These are phyloP conservation scores for Bombycilla garrulus DNA, from an alignment of 2,113 vertebrate species.

Conservation along the genomic window DNA sequence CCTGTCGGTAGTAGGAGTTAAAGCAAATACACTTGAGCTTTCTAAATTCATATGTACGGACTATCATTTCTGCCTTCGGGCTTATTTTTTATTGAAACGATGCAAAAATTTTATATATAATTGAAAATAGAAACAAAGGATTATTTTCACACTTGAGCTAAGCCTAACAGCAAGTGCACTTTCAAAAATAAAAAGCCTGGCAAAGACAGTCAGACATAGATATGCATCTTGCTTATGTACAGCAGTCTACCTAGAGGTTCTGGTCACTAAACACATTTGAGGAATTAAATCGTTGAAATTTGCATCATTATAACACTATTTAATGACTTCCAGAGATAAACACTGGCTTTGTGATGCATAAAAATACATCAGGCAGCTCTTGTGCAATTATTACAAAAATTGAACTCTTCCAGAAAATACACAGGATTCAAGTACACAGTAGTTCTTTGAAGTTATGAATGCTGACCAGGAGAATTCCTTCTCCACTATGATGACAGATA, in stretches of 20 bases:
- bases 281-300: not conserved
- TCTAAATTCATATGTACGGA: not conserved
- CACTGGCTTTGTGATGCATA: not conserved
- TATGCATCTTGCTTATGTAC: not conserved
- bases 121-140: not conserved
- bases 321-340: not conserved
- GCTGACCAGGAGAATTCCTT: not conserved
- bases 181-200: not conserved
- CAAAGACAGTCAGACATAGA: not conserved
- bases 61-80: not conserved
- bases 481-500: not conserved
- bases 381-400: not conserved
- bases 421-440: fast-evolving
- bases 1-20: not conserved
- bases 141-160: not conserved
- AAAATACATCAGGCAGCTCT: not conserved
- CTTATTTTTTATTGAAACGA: not conserved
- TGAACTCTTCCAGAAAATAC: not conserved
- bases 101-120: not conserved
- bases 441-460: not conserved
- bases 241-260: not conserved
- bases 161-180: not conserved
- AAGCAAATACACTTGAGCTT: not conserved
- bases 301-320: not conserved
- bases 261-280: not conserved